Evolutionary conservation across 2,113 vertebrate genomes (phyloP).

Genomic region (Platichthys flesus): DNA sequence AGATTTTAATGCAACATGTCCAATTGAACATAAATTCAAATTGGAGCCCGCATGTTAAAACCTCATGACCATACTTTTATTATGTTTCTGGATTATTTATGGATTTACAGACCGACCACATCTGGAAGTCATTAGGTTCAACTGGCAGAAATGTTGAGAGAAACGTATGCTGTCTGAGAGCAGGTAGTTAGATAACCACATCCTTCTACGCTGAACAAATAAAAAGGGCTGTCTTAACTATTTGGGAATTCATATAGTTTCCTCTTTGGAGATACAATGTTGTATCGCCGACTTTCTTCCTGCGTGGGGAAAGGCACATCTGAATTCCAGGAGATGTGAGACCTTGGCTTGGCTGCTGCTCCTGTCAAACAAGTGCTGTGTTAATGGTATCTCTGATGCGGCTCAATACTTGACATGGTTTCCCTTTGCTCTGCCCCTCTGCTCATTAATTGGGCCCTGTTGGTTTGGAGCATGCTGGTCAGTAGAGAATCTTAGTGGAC

Average conservation of each 20-base stretch:
- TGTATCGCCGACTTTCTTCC: slow-evolving; percentile 34
- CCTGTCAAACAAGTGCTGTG: neutral
- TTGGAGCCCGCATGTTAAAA: neutral
- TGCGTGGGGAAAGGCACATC: slow-evolving; percentile 39
- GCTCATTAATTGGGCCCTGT: neutral
- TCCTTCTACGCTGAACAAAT: slow-evolving; percentile 20
- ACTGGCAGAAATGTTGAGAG: slow-evolving; percentile 21
- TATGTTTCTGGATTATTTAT: slow-evolving; percentile 39
- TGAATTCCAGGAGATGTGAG: slow-evolving; percentile 40
- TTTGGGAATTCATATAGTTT: slow-evolving; percentile 38
- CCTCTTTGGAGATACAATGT: slow-evolving; percentile 28
- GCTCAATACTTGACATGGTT: slow-evolving; percentile 9
- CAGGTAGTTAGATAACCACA: slow-evolving; percentile 66
- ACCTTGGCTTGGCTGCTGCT: slow-evolving; percentile 27
- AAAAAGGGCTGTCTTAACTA: slow-evolving; percentile 25
- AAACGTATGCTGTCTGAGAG: slow-evolving; percentile 23
- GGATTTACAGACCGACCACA: slow-evolving; percentile 48
- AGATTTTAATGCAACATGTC: neutral
- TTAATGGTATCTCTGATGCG: slow-evolving; percentile 25
- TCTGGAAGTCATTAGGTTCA: slow-evolving; percentile 60
- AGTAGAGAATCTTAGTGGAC: neutral
- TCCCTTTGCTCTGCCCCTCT: slow-evolving; percentile 2
- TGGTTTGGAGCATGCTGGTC: slow-evolving; percentile 17
- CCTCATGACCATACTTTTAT: neutral
- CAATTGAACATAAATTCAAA: neutral